Evolutionary conservation across 2,113 vertebrate species (phyloP).

Genomic region (Hydrochoerus hydrochaeris): DNA sequence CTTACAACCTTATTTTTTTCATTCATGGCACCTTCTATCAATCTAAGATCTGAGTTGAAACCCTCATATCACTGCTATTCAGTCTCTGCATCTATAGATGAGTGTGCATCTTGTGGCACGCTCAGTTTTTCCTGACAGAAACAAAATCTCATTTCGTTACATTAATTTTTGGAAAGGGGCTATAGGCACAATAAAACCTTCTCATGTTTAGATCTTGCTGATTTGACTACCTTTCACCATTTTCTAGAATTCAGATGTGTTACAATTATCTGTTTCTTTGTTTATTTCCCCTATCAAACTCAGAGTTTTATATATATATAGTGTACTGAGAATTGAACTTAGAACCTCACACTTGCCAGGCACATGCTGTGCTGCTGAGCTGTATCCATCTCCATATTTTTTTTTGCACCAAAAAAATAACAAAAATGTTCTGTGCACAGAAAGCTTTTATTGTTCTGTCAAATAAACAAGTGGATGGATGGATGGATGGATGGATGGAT

Average conservation of each 20-base stretch:
- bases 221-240: neutral
- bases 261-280: neutral
- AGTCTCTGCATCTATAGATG: neutral
- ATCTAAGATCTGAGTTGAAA: neutral
- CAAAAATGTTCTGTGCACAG: neutral
- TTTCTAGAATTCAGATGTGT: neutral
- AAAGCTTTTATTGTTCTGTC: neutral
- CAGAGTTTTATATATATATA: neutral
- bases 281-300: neutral
- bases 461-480: neutral
- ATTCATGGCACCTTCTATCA: neutral
- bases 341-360: too few species aligned
- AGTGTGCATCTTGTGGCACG: neutral
- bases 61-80: neutral
- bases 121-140: neutral
- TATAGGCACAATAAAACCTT: neutral
- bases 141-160: neutral
- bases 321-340: too few species aligned
- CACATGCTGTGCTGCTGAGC: too few species aligned
- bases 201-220: neutral
- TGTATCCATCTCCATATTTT: too few species aligned
- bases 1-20: neutral
- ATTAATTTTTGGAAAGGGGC: neutral
- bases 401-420: neutral
- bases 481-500: too few species aligned